Percentiles rank a stretch among this genome's conserved stretches.
Evolutionary conservation across 2,113 vertebrate species (phyloP).

Genomic region (Mesocricetus auratus): DNA sequence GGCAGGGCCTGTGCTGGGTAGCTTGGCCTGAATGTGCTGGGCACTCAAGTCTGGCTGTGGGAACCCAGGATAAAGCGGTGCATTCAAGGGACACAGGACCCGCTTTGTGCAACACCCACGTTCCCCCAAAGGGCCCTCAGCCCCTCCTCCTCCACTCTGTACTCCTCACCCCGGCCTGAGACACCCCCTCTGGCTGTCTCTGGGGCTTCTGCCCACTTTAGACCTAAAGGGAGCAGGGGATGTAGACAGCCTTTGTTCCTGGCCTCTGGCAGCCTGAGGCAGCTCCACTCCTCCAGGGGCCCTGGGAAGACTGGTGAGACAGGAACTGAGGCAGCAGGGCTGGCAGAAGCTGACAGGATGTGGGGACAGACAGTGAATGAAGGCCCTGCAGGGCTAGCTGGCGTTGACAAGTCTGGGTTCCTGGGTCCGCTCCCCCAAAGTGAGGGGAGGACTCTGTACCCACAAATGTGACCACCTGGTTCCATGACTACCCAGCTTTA

Average conservation of each 20-base stretch:
- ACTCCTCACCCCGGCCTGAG: slow-evolving; percentile 44
- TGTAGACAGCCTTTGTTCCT: slow-evolving; percentile 27
- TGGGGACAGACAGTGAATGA: fast-evolving
- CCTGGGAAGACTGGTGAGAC: neutral
- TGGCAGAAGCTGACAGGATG: neutral
- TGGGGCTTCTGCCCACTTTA: neutral
- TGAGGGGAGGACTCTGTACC: neutral
- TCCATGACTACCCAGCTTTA: neutral
- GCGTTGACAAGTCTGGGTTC: neutral
- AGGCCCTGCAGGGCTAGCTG: too few relatives aligned
- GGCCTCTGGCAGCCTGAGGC: neutral
- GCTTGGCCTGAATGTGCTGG: neutral
- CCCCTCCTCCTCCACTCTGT: neutral
- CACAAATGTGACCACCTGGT: fast-evolving
- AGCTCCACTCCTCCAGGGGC: neutral
- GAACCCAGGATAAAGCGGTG: slow-evolving; percentile 15
- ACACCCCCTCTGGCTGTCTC: neutral
- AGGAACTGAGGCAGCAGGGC: neutral
- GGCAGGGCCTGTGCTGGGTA: neutral
- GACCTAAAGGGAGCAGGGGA: neutral
- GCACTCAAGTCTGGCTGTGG: neutral
- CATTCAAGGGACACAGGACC: slow-evolving; percentile 72
- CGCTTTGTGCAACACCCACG: slow-evolving; percentile 75
- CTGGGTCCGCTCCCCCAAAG: neutral
- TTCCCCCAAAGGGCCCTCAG: neutral